Conservation (phyloP, 2,113 vertebrate species). For the Pristiophorus japonicus region DNA sequence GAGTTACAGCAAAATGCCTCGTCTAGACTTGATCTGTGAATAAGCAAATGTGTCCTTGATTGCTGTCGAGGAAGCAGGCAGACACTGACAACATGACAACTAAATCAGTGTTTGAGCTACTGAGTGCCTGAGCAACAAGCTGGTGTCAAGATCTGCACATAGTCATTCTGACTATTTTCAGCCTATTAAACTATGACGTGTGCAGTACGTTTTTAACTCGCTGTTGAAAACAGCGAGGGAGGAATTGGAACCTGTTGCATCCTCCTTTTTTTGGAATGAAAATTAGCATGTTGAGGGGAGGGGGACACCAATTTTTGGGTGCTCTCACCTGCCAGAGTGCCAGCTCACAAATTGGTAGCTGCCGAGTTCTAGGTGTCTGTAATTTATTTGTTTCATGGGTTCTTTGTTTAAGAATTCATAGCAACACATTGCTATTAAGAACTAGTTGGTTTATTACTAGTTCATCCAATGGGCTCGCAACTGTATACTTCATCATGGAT, state of each 20-base stretch:
- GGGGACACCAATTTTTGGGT: background rate
- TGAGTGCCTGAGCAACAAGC: conserved; percentile 3
- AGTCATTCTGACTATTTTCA: background rate
- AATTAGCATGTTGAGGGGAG: no score
- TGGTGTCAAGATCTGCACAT: background rate
- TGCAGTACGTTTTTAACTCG: background rate
- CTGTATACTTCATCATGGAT: no score
- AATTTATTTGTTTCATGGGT: no score
- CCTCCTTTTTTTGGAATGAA: background rate
- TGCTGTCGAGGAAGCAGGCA: background rate
- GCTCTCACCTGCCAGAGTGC: background rate
- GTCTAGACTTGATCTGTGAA: background rate
- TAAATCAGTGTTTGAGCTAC: background rate
- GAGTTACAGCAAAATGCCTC: background rate
- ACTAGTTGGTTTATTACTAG: no score
- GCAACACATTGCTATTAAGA: no score
- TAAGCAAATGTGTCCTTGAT: background rate
- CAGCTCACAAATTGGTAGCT: background rate
- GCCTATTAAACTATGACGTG: background rate
- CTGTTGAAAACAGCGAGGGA: background rate
- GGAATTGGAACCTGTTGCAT: background rate
- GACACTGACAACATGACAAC: conserved; percentile 27
- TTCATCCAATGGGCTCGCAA: no score
- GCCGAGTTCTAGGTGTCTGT: background rate
- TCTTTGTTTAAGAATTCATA: no score